phyloP scores from a whole-genome alignment of 2,888 invertebrate genomes.

The Brenthis ino region DNA sequence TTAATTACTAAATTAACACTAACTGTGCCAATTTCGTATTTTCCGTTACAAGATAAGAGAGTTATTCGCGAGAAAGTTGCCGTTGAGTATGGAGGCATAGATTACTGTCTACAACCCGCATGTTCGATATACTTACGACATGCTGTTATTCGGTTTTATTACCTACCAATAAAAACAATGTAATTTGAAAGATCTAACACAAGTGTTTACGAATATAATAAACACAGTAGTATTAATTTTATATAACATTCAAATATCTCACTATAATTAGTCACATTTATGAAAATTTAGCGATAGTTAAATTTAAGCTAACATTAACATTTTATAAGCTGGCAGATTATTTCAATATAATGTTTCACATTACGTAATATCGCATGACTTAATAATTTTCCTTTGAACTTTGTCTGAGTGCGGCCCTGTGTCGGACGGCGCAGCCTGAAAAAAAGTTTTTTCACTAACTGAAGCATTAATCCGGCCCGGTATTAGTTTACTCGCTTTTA shows the following conservation, averaged over 20 bases:
- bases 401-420: constrained; percentile 65
- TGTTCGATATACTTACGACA: constrained; percentile 48
- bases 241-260: not conserved
- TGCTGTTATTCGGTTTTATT: constrained; percentile 38
- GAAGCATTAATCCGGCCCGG: constrained; percentile 82
- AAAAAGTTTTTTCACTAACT: constrained; percentile 83
- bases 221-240: not conserved
- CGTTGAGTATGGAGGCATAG: constrained; percentile 45
- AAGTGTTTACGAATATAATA: not conserved
- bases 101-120: constrained; percentile 60
- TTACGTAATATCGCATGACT: constrained; percentile 39
- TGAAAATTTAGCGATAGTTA: constrained; percentile 21
- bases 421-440: constrained; percentile 79
- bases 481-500: constrained; percentile 82
- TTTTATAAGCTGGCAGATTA: constrained; percentile 24
- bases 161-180: constrained; percentile 20
- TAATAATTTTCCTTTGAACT: constrained; percentile 43
- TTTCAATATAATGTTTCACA: constrained; percentile 40
- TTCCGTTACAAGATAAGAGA: constrained; percentile 53
- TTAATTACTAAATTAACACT: constrained; percentile 1
- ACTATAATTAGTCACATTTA: not conserved
- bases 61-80: constrained; percentile 67
- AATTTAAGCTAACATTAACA: constrained; percentile 22
- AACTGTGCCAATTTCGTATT: constrained; percentile 33
- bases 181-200: not conserved